Conservation (phyloP, 1,140 invertebrate species). For the Drosophila truncata region DNA sequence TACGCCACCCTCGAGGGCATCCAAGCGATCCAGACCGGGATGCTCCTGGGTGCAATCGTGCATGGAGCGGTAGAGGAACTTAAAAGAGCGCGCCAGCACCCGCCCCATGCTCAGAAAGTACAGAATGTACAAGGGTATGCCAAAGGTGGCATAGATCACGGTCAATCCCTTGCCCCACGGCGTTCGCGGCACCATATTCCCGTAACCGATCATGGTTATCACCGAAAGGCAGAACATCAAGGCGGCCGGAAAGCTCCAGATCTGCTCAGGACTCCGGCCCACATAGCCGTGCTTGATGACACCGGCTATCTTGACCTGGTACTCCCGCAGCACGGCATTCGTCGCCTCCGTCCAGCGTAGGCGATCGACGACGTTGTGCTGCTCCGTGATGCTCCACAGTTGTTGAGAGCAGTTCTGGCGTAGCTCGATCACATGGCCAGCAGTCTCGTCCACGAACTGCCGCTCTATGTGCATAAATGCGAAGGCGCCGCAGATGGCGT, state of each 20-base stretch:
- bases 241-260: constrained; percentile 94
- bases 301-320: constrained; percentile 90
- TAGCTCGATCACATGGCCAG: constrained; percentile 85
- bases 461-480: constrained; percentile 95
- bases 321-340: constrained; percentile 89
- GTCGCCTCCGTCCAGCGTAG: constrained; percentile 90
- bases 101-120: constrained; percentile 96
- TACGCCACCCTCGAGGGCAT: constrained; percentile 85
- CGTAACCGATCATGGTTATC: constrained; percentile 98
- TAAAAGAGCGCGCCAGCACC: constrained; percentile 91
- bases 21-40: constrained; percentile 85
- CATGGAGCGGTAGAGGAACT: constrained; percentile 92
- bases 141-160: constrained; percentile 97
- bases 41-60: constrained; percentile 90
- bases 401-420: constrained; percentile 87
- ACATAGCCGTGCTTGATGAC: constrained; percentile 91
- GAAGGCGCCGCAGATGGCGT: constrained; percentile 97
- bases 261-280: constrained; percentile 89
- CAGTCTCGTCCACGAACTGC: constrained; percentile 88
- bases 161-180: constrained; percentile 96
- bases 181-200: constrained; percentile 96
- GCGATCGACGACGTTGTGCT: constrained; percentile 91
- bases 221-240: constrained; percentile 95
- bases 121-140: constrained; percentile 96
- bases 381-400: constrained; percentile 91